A percentile compares a stretch with the other conserved stretches of the same genome.
phyloP scores from a whole-genome alignment of 2,113 vertebrate genomes.

The Anguilla japonica region DNA sequence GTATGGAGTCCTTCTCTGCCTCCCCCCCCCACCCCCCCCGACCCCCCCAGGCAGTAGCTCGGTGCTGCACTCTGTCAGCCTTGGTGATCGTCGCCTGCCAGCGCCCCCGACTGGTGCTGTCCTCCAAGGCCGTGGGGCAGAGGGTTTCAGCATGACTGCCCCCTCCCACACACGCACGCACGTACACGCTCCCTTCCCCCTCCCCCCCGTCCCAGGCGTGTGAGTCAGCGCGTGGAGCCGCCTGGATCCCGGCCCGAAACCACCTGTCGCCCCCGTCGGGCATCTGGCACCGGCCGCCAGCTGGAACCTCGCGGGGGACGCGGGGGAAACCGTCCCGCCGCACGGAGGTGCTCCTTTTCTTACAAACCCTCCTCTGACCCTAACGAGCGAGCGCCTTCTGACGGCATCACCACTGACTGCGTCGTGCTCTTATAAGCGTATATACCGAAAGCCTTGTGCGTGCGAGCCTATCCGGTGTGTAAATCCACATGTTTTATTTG shows the following conservation, averaged over 20 bases:
- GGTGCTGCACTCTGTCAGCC: background rate
- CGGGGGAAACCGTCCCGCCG: background rate
- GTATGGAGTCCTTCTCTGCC: background rate
- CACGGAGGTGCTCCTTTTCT: background rate
- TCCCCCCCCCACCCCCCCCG: too few species aligned
- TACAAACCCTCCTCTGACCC: background rate
- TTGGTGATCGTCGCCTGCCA: background rate
- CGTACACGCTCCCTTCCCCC: too few species aligned
- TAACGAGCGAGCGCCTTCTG: background rate
- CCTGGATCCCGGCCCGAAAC: background rate
- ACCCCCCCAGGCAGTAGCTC: background rate
- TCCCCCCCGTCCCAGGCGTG: background rate
- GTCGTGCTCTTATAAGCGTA: background rate
- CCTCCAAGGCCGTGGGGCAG: background rate
- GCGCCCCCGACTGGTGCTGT: background rate
- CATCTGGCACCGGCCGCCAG: background rate
- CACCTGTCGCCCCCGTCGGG: background rate
- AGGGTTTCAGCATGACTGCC: conserved; percentile 7
- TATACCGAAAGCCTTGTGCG: background rate
- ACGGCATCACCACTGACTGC: background rate
- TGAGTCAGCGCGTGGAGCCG: background rate
- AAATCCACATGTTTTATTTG: background rate
- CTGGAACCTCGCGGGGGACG: background rate
- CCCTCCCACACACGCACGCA: too few species aligned
- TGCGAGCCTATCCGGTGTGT: background rate